Evolutionary conservation across 2,797 vertebrate genomes (phyloP).

Genomic region (Apogon hyalosoma): DNA sequence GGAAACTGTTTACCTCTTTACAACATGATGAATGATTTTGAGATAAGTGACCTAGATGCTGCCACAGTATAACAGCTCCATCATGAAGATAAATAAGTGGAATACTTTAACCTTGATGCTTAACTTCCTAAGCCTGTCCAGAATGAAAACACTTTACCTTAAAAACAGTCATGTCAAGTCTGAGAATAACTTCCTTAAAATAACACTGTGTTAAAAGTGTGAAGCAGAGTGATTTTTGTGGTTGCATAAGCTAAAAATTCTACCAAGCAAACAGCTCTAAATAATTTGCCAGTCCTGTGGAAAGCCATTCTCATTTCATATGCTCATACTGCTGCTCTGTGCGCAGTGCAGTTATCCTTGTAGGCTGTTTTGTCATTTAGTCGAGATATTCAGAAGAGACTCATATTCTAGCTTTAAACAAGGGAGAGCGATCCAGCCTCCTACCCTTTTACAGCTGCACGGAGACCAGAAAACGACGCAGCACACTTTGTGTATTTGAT

Average conservation of each 20-base stretch:
- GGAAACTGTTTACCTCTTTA: too few species aligned
- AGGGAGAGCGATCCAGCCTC: conserved; percentile 30
- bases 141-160: conserved; percentile 5
- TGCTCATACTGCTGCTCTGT: conserved; percentile 34
- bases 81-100: not conserved
- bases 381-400: conserved; percentile 56
- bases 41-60: too few species aligned
- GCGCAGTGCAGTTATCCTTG: conserved; percentile 42
- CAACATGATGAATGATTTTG: too few species aligned
- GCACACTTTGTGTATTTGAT: conserved; percentile 20
- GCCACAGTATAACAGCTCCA: not conserved
- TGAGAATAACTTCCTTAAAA: conserved; percentile 26
- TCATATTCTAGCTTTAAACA: conserved; percentile 60
- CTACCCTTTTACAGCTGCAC: conserved; percentile 32
- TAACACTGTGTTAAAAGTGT: conserved; percentile 22
- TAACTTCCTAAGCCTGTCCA: not conserved
- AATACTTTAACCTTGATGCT: conserved; percentile 7
- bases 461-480: conserved; percentile 25
- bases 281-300: conserved; percentile 53
- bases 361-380: conserved; percentile 60
- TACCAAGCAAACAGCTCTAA: conserved; percentile 50
- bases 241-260: conserved; percentile 43
- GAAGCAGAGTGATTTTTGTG: conserved; percentile 3
- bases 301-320: conserved; percentile 48
- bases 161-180: conserved; percentile 11